phyloP scores from a whole-genome alignment of 1,140 invertebrate genomes.

The Asbolus verrucosus region DNA sequence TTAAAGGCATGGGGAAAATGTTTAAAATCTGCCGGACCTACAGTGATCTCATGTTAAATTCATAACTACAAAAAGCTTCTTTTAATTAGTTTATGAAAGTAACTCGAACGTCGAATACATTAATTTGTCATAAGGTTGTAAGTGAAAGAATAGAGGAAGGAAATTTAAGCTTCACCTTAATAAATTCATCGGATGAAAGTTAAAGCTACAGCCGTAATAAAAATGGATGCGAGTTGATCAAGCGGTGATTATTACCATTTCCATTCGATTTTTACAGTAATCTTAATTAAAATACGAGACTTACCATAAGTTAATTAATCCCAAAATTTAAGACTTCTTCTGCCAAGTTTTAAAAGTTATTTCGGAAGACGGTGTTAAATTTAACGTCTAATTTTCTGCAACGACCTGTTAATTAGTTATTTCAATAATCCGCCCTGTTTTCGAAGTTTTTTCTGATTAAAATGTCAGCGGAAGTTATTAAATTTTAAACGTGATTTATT shows the following conservation, averaged over 20 bases:
- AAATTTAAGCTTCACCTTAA: slow-evolving; percentile 2
- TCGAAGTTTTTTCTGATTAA: slow-evolving; percentile 47
- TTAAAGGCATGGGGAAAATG: slow-evolving; percentile 32
- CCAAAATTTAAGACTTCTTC: slow-evolving; percentile 28
- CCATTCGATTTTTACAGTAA: slow-evolving; percentile 6
- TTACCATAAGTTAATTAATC: slow-evolving; percentile 34
- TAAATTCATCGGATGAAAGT: background rate
- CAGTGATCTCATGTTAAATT: slow-evolving; percentile 39
- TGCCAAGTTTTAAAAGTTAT: slow-evolving; percentile 25
- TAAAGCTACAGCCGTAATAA: background rate
- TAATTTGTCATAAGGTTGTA: slow-evolving; percentile 20
- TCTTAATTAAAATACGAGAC: slow-evolving; percentile 20
- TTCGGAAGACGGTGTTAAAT: slow-evolving; percentile 43
- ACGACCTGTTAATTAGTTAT: slow-evolving; percentile 48
- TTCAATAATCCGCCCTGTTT: slow-evolving; percentile 46
- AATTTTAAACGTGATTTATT: slow-evolving; percentile 50
- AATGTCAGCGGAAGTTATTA: slow-evolving; percentile 47
- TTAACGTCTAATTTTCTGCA: slow-evolving; percentile 43
- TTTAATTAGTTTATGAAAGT: slow-evolving; percentile 35
- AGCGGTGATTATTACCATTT: slow-evolving; percentile 18
- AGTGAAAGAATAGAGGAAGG: slow-evolving; percentile 7
- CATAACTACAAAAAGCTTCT: slow-evolving; percentile 29
- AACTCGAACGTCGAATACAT: slow-evolving; percentile 34
- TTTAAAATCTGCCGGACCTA: slow-evolving; percentile 34
- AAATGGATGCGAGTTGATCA: slow-evolving; percentile 7